Evolutionary conservation across 1,140 invertebrate species (phyloP).

Genomic region (Drosophila baimaii): DNA sequence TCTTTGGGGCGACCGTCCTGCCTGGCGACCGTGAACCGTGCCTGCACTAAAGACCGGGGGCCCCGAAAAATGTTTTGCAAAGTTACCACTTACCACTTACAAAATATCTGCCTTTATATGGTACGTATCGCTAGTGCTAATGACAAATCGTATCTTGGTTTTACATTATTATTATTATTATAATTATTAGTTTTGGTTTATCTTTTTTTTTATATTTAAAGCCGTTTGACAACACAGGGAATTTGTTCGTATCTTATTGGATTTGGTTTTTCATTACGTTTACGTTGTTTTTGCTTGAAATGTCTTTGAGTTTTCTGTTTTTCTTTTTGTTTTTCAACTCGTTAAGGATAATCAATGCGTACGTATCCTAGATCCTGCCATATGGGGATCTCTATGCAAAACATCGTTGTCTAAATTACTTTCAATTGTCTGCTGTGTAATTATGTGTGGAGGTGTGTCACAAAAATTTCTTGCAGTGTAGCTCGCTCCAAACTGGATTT

Average conservation of each 20-base stretch:
- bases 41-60: conserved; percentile 25
- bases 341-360: conserved; percentile 29
- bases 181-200: conserved; percentile 17
- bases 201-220: conserved; percentile 53
- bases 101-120: conserved; percentile 26
- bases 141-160: conserved; percentile 58
- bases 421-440: conserved; percentile 11
- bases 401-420: conserved; percentile 39
- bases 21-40: conserved; percentile 2
- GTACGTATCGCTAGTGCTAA: conserved; percentile 34
- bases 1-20: neutral
- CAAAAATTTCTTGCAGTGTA: conserved; percentile 34
- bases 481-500: conserved; percentile 40
- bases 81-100: conserved; percentile 23
- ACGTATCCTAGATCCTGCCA: conserved; percentile 21
- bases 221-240: conserved; percentile 76
- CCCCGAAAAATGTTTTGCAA: conserved; percentile 38
- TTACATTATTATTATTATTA: conserved; percentile 17
- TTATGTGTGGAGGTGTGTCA: conserved; percentile 8
- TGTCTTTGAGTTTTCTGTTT: conserved; percentile 7
- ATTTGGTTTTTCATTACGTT: conserved; percentile 29
- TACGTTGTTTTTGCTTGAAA: conserved; percentile 15
- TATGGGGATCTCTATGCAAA: conserved; percentile 17
- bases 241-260: conserved; percentile 58
- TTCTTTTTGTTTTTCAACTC: conserved; percentile 16